Conservation (phyloP, 2,888 invertebrate genomes). For the Augochlorella aurata region DNA sequence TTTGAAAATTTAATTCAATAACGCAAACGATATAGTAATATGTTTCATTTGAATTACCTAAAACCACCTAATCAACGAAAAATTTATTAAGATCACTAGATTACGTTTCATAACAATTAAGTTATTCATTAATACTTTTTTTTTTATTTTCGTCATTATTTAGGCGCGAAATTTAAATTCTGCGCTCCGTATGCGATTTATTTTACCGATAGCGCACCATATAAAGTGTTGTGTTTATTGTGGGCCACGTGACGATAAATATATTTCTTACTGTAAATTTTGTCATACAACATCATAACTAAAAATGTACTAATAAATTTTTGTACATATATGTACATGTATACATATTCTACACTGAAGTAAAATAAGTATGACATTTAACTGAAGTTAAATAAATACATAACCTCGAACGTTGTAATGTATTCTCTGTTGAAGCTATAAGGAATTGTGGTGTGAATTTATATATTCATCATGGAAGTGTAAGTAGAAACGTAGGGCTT, state of each 20-base stretch:
- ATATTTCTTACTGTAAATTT: neutral
- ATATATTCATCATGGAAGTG: conserved; percentile 59
- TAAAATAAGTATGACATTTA: too few relatives aligned
- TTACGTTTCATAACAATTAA: conserved; percentile 5
- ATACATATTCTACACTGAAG: neutral
- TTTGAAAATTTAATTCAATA: neutral
- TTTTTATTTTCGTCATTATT: neutral
- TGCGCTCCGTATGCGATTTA: neutral
- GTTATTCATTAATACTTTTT: conserved; percentile 5
- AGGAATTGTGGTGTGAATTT: neutral
- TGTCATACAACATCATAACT: neutral
- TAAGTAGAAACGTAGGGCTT: conserved; percentile 33
- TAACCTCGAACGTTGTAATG: conserved; percentile 25
- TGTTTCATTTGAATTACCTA: neutral
- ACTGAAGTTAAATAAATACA: too few relatives aligned
- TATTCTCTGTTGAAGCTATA: neutral
- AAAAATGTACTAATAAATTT: neutral
- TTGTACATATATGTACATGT: too few relatives aligned
- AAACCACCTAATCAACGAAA: neutral
- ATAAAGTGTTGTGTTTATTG: neutral
- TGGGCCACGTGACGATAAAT: neutral
- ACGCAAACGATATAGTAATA: neutral
- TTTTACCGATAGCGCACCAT: neutral
- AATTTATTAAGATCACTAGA: neutral
- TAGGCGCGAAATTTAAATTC: conserved; percentile 31